phyloP scores from a whole-genome alignment of 2,797 vertebrate genomes.

The Acanthurus tractus region DNA sequence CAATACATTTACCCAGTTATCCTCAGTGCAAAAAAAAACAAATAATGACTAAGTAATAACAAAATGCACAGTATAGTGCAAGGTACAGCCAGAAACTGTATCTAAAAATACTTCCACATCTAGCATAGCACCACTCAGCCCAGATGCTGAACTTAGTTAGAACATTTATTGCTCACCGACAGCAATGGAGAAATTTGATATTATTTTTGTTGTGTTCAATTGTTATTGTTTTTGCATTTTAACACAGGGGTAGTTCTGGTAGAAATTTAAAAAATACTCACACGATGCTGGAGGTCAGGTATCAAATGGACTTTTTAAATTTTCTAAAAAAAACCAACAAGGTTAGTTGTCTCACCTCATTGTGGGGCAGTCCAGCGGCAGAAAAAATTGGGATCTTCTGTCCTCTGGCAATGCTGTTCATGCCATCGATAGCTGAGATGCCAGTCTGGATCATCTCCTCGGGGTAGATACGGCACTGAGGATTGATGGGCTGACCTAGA shows the following conservation, averaged over 20 bases:
- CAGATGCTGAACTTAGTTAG: no score
- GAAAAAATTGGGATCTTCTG: constrained; percentile 98
- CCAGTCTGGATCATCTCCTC: constrained; percentile 97
- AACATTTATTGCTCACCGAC: no score
- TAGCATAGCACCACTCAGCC: no score
- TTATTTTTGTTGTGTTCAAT: not conserved
- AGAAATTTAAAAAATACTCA: not conserved
- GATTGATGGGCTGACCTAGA: constrained; percentile 84
- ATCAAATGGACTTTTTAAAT: not conserved
- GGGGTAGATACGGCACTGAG: constrained; percentile 94
- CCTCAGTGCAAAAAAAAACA: no score
- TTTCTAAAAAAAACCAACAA: not conserved
- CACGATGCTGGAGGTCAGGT: not conserved
- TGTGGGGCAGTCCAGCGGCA: constrained; percentile 94
- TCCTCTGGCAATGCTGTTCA: constrained; percentile 95
- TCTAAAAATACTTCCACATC: no score
- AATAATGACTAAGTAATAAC: no score
- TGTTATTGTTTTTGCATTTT: not conserved
- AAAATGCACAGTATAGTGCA: no score
- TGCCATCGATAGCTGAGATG: constrained; percentile 94
- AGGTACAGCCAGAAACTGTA: no score
- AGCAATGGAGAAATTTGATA: not conserved
- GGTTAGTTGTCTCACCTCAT: constrained; percentile 86
- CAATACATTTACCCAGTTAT: no score
- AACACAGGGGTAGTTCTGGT: not conserved